Evolutionary conservation across 1,140 invertebrate species (phyloP), one percentile per base, ranked within the genome.

Genomic region (Triops longicaudatus): DNA sequence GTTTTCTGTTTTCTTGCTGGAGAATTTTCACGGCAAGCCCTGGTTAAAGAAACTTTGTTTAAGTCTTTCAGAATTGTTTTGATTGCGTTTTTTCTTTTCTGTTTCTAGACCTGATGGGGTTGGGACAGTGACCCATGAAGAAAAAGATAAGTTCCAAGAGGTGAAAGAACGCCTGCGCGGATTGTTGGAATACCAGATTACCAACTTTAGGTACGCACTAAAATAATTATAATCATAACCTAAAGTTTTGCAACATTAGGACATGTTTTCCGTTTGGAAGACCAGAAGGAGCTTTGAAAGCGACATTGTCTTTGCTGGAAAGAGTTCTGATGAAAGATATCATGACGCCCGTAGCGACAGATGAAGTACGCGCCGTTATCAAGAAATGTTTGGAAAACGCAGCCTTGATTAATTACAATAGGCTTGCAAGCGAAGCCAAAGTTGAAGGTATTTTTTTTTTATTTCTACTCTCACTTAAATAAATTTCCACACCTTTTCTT

Each of bases 281-380:
- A 81, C 98, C 98, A 26, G 98, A 99, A 86, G 97, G 97, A 50
- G 92, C 96, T 31, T 85, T 99, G 76, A 99, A 98, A 89, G 93
- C 96, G 26, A 98, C 97, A 9, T 85, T 99, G 75, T 98, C 97
- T 5, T 87, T 99, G 41, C 84, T 99, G 75, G 98, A 99, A 87
- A 88, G 97, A 79, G 97, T 99, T 12, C 84, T 99, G 77, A 99
- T 99, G 97, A 99, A 99, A 84, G 98, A 99, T 83, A 95, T 97
- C 77, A 95, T 96, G 1, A 98, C 96, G 5, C 96, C 96, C n/a
- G 96, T 98, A 2, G 91, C 95, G 79, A 92, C 94, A 1, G 97
- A 99, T 84, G 98, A 99, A 86, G 97, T 99, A 1, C 88, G 97
- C 80, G 88, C 88, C 28, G 93, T 99, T 87, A 99, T 99, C 78